Conservation (phyloP, 2,888 invertebrate species). For the Orthosia gracilis region DNA sequence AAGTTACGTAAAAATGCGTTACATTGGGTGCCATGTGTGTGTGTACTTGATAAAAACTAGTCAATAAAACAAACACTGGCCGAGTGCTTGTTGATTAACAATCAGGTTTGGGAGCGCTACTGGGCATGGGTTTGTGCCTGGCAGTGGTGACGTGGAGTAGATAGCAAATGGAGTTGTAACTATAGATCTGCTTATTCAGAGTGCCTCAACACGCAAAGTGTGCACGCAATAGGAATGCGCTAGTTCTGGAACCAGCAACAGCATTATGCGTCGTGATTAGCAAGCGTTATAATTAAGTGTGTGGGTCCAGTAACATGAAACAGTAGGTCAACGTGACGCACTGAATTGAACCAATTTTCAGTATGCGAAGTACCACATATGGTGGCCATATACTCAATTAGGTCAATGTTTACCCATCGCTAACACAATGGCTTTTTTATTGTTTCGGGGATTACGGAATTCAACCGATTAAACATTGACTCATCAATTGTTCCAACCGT, state of each 20-base stretch:
- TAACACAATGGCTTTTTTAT: no score
- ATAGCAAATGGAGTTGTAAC: conserved; percentile 13
- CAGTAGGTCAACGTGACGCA: background rate
- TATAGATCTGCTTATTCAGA: background rate
- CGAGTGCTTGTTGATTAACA: conserved; percentile 72
- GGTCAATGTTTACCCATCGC: background rate
- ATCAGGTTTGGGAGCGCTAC: conserved; percentile 74
- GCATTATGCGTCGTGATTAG: background rate
- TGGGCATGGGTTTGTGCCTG: conserved; percentile 52
- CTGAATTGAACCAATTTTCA: background rate
- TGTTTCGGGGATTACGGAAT: no score
- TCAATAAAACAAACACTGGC: conserved; percentile 79
- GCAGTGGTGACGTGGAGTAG: conserved; percentile 9
- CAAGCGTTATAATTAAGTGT: background rate
- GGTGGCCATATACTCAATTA: background rate
- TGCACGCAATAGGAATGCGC: no score
- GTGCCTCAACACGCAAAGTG: background rate
- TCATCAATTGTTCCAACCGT: no score
- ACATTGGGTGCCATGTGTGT: conserved; percentile 75
- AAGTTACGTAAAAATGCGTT: conserved; percentile 82
- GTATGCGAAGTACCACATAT: background rate
- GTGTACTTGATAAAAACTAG: conserved; percentile 77
- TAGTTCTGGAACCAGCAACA: no score
- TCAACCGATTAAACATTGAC: no score
- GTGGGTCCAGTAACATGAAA: background rate